phyloP scores from a whole-genome alignment of 2,797 vertebrate species.

The Mus minutoides region DNA sequence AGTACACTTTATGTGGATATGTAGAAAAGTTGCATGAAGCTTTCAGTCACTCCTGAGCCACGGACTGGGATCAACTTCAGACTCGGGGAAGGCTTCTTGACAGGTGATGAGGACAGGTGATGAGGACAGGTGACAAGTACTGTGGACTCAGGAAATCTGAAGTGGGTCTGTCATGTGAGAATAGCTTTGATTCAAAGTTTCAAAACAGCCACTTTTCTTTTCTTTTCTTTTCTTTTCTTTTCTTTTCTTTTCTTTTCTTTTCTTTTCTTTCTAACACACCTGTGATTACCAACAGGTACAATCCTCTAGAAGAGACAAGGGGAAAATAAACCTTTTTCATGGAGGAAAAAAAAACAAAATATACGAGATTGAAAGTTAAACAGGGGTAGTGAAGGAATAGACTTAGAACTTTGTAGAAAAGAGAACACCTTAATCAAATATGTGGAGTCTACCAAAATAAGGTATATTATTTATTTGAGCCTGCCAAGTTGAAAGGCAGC shows the following conservation, averaged over 20 bases:
- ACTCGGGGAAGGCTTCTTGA: neutral
- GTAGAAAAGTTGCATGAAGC: neutral
- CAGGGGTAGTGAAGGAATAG: neutral
- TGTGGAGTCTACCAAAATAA: slow-evolving; percentile 52
- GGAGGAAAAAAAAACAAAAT: neutral
- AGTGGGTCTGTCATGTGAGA: neutral
- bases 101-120: neutral
- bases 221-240: neutral
- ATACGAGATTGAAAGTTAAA: slow-evolving; percentile 31
- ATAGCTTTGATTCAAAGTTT: neutral
- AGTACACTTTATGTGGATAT: neutral
- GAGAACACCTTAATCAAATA: slow-evolving; percentile 38
- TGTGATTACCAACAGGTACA: neutral
- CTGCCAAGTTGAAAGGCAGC: slow-evolving; percentile 10
- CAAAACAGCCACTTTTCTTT: neutral
- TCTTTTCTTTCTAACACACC: neutral
- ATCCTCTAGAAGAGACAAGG: slow-evolving; percentile 12
- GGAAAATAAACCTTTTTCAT: slow-evolving; percentile 30
- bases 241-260: neutral
- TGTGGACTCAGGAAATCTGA: slow-evolving; percentile 6
- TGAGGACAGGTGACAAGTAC: too few species aligned
- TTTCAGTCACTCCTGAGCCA: slow-evolving; percentile 32
- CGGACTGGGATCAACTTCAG: neutral
- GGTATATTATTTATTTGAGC: slow-evolving; percentile 4
- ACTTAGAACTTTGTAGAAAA: slow-evolving; percentile 1